Evolutionary conservation across 2,113 vertebrate genomes (phyloP).

Genomic region (Chionomys nivalis): DNA sequence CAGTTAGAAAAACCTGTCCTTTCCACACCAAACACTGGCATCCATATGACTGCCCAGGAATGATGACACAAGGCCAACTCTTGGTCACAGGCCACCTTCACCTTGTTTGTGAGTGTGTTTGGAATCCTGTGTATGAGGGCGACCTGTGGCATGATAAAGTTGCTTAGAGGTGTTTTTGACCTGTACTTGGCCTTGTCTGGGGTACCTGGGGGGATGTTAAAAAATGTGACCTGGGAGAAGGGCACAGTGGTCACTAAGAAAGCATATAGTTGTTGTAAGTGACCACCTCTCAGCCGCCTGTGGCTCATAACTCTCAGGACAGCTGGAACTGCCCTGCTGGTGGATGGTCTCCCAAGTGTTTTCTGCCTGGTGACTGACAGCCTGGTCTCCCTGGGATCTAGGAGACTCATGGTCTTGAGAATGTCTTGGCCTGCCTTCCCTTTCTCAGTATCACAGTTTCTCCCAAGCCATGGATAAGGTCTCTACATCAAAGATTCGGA

Average conservation of each 20-base stretch:
- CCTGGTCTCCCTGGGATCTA: neutral
- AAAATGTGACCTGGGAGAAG: neutral
- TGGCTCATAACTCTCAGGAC: neutral
- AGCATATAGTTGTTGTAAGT: neutral
- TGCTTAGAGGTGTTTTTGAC: neutral
- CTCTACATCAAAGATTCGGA: conserved; percentile 4
- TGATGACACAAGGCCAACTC: neutral
- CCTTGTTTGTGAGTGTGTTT: neutral
- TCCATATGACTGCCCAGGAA: too few species aligned
- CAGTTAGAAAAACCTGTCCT: neutral
- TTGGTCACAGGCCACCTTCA: neutral
- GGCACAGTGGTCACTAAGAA: neutral
- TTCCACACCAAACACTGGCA: neutral
- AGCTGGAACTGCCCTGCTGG: neutral
- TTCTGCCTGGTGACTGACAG: neutral
- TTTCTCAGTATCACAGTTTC: conserved; percentile 20
- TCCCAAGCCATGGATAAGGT: conserved; percentile 49
- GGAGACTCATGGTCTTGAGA: neutral
- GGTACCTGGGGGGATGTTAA: neutral
- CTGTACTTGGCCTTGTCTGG: neutral
- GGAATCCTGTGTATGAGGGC: neutral
- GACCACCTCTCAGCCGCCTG: neutral
- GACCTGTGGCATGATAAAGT: neutral
- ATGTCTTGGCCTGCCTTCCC: neutral
- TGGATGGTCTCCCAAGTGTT: neutral